Evolutionary conservation across 2,888 invertebrate genomes (phyloP).

Genomic region (Listrodromus nycthemerus): DNA sequence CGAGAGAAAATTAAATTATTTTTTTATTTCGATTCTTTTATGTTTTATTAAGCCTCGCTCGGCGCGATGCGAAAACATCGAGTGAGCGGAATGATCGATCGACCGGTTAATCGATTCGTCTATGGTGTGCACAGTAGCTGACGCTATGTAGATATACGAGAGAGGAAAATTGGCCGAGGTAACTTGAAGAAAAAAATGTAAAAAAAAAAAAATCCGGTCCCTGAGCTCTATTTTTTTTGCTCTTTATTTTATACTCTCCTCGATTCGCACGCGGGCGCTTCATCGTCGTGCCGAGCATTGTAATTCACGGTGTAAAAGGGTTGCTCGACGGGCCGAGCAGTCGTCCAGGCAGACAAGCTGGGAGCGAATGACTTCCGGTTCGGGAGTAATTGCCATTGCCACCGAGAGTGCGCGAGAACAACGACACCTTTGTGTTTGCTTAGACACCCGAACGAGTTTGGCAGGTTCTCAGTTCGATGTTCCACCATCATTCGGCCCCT

Average conservation of each 20-base stretch:
- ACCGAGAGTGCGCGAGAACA: conserved; percentile 67
- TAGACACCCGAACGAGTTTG: conserved; percentile 75
- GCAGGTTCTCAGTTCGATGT: conserved; percentile 40
- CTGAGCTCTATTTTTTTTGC: conserved; percentile 3
- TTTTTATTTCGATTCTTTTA: neutral
- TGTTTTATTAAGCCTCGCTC: conserved; percentile 10
- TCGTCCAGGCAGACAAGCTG: neutral
- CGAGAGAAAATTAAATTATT: conserved; percentile 66
- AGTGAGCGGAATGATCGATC: conserved; percentile 52
- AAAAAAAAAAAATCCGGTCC: conserved; percentile 4
- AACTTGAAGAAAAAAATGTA: neutral
- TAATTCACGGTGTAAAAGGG: conserved; percentile 25
- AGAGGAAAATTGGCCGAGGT: conserved; percentile 24
- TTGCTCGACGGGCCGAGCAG: neutral
- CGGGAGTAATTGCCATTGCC: conserved; percentile 63
- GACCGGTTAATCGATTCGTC: conserved; percentile 46
- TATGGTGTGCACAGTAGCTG: conserved; percentile 25
- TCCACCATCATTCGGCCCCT: conserved; percentile 34
- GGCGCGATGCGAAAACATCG: conserved; percentile 25
- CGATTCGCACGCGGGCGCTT: conserved; percentile 25
- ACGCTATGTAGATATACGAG: conserved; percentile 21
- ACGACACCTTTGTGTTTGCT: conserved; percentile 76
- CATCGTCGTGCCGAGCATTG: conserved; percentile 23
- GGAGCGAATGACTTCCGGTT: conserved; percentile 65
- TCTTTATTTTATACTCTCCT: neutral